These are phyloP conservation scores for Zaprionus ornatus DNA, from an alignment of 1,140 invertebrate genomes.

Conservation along the genomic window DNA sequence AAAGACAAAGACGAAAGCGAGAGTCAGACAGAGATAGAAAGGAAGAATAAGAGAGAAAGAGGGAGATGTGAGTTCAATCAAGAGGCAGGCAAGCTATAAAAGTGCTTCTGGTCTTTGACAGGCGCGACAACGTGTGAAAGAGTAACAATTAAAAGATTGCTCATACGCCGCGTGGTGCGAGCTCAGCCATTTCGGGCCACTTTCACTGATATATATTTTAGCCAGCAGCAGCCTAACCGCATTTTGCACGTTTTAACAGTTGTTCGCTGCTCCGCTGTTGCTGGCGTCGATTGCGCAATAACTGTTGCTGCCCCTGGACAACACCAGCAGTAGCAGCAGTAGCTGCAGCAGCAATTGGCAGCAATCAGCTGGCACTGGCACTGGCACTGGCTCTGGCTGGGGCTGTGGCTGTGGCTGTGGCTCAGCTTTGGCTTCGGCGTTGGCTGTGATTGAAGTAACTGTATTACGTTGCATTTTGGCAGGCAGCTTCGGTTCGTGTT, in stretches of 20 bases:
- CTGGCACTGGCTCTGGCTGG: neutral
- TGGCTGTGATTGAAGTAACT: slow-evolving; percentile 74
- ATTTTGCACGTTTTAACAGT: slow-evolving; percentile 46
- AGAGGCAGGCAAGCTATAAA: slow-evolving; percentile 22
- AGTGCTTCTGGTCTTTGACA: slow-evolving; percentile 66
- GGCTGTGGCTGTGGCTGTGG: neutral
- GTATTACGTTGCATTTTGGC: slow-evolving; percentile 77
- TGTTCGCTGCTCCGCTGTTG: slow-evolving; percentile 5
- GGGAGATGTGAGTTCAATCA: slow-evolving; percentile 54
- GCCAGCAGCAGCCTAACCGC: slow-evolving; percentile 38
- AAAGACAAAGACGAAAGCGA: neutral
- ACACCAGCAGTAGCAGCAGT: slow-evolving; percentile 21
- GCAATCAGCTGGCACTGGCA: slow-evolving; percentile 36
- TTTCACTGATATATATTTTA: slow-evolving; percentile 61
- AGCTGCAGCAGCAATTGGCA: slow-evolving; percentile 38
- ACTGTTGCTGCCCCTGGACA: slow-evolving; percentile 6
- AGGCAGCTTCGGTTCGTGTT: slow-evolving; percentile 2
- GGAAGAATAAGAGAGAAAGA: neutral
- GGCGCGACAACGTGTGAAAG: slow-evolving; percentile 58
- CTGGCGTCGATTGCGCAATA: slow-evolving; percentile 32
- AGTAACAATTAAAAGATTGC: slow-evolving; percentile 59
- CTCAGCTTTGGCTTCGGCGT: slow-evolving; percentile 34
- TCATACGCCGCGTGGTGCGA: slow-evolving; percentile 66
- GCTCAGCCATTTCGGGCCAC: slow-evolving; percentile 41
- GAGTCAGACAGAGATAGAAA: neutral